These are phyloP conservation scores for Anguilla pacifica DNA, from an alignment of 2,797 vertebrate genomes.

Conservation along the genomic window DNA sequence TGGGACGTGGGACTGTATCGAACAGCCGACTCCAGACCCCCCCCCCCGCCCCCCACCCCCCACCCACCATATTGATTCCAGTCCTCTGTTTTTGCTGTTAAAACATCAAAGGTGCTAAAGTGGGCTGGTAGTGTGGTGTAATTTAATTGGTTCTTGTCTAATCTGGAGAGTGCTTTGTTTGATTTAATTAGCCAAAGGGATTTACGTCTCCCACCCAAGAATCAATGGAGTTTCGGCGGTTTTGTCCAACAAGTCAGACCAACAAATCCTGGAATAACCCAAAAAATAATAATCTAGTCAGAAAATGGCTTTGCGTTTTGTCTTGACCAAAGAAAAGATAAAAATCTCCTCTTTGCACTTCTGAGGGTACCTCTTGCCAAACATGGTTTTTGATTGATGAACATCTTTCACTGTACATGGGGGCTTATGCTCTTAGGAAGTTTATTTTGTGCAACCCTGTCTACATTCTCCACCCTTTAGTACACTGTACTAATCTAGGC, in stretches of 20 bases:
- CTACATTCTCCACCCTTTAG: not conserved
- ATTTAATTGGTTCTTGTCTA: constrained; percentile 66
- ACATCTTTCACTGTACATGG: not conserved
- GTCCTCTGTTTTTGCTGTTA: constrained; percentile 24
- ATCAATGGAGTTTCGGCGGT: constrained; percentile 37
- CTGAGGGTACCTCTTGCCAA: not conserved
- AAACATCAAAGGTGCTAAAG: constrained; percentile 34
- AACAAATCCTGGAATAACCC: not conserved
- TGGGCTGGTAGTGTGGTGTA: constrained; percentile 36
- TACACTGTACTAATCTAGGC: not conserved
- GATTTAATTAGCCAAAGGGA: constrained; percentile 51
- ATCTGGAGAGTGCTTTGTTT: constrained; percentile 56
- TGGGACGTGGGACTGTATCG: not conserved
- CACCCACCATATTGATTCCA: constrained; percentile 4
- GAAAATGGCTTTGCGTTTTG: not conserved
- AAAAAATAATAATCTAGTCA: not conserved
- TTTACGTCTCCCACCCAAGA: constrained; percentile 25
- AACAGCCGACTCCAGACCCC: not conserved
- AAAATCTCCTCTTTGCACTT: not conserved
- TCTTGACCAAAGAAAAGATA: not conserved
- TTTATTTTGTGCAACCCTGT: not conserved
- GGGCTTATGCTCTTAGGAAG: not conserved
- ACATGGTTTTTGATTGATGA: not conserved
- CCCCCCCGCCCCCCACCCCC: too few species aligned
- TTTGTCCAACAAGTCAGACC: not conserved